Evolutionary conservation across 2,888 invertebrate genomes (phyloP).

Genomic region (Zonitis immaculata): DNA sequence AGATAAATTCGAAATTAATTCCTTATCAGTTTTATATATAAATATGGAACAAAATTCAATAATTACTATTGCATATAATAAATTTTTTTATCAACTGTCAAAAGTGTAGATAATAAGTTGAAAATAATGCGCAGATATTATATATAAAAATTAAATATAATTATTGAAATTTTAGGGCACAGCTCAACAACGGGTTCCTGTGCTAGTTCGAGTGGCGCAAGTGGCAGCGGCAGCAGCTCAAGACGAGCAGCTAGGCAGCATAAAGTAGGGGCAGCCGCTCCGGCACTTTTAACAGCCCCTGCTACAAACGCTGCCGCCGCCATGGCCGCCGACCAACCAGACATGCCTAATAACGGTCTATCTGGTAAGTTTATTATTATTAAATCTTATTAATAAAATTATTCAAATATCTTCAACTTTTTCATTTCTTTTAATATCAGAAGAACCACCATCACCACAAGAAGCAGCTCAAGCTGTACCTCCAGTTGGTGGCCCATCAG

Average conservation of each 20-base stretch:
- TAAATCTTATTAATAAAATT: not conserved
- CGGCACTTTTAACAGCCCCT: slow-evolving; percentile 37
- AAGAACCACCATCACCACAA: slow-evolving; percentile 47
- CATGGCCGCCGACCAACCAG: slow-evolving; percentile 46
- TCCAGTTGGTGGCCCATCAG: slow-evolving; percentile 42
- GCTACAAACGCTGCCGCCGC: slow-evolving; percentile 34
- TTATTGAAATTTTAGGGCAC: slow-evolving; percentile 37
- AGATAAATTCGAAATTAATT: not conserved
- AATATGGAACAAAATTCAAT: not conserved
- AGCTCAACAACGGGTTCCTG: slow-evolving; percentile 61
- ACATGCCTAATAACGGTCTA: slow-evolving; percentile 44
- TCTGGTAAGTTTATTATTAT: slow-evolving; percentile 33
- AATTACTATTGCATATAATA: not conserved
- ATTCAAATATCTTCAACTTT: not conserved
- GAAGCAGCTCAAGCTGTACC: slow-evolving; percentile 45
- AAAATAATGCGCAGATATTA: not conserved
- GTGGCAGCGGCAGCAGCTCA: slow-evolving; percentile 47
- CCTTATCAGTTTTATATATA: not conserved
- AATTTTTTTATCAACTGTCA: not conserved
- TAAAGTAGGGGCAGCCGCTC: slow-evolving; percentile 45
- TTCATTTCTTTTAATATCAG: slow-evolving; percentile 36
- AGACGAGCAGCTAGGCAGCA: slow-evolving; percentile 47
- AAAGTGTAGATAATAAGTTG: not conserved
- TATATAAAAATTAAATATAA: slow-evolving; percentile 5
- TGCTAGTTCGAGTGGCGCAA: slow-evolving; percentile 55